Evolutionary conservation across 2,113 vertebrate species (phyloP), one percentile per base, ranked within the genome.

Genomic region (Pyrgilauda ruficollis): DNA sequence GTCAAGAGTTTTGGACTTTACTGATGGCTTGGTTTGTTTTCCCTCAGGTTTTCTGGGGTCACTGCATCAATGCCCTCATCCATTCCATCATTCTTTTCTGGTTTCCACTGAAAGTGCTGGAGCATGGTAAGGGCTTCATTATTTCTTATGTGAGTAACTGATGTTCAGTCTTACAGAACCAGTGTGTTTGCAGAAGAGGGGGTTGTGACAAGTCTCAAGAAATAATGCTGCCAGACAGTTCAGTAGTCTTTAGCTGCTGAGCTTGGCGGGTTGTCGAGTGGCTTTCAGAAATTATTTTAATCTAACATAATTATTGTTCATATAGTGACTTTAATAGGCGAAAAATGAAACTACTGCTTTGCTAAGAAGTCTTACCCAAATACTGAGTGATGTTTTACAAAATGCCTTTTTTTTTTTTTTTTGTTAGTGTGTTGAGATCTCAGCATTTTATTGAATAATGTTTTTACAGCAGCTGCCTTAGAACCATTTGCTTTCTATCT

Each of bases 61-160:
- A 99, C 98, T 99, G 99, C 98, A 99, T 99, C 98, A 99, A 99
- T 97, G 99, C 99, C 97, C 98, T 99, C 98, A 98, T 99, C 98
- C 99, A 99, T 98, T 99, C 99, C 93, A 97, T 99, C 97, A 99
- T 99, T 97, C 99, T 99, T 93, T 99, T 99, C 97, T 99, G 99
- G 99, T 98, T 99, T 98, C 99, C 99, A 56, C 98, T 99, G 94
- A 99, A 99, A 98, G 98, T 98, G 53, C 97, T 99, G 96, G 99
- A 99, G 94, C 99, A 99, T 8, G 99, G 99, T 99, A 98, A 99
- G 91, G 89, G 78, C 94, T 90, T 95, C 67, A 14, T 95, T 96
- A 96, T 95, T 92, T 91, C 84, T 90, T 89, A 92, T 11, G 10
- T 96, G 90, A 87, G 89, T 90, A 90, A 91, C 92, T 62, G 73